Percentiles rank a stretch among this genome's conserved stretches.
phyloP scores from a whole-genome alignment of 1,140 invertebrate genomes.

The Lysiphlebus fabarum region DNA sequence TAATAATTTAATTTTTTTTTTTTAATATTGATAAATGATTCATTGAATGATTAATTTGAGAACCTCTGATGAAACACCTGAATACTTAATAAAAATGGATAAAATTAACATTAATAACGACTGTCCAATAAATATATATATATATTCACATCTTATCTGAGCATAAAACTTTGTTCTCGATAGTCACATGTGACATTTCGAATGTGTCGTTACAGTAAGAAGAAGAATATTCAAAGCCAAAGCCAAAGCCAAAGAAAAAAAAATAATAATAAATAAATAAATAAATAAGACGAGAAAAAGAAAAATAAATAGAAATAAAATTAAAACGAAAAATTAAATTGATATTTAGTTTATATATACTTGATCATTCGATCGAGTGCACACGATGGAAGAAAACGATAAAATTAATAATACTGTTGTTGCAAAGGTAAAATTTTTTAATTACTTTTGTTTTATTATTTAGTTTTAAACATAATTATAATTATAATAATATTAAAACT shows the following conservation, averaged over 20 bases:
- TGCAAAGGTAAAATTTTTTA: slow-evolving; percentile 36
- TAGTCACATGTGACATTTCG: slow-evolving; percentile 44
- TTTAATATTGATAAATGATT: too few species aligned
- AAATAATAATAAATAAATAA: slow-evolving; percentile 22
- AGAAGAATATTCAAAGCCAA: slow-evolving; percentile 22
- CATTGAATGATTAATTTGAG: slow-evolving; percentile 31
- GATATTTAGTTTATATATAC: too few species aligned
- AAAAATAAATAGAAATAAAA: background rate
- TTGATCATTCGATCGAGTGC: too few species aligned
- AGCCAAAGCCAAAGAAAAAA: slow-evolving; percentile 22
- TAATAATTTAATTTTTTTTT: too few species aligned
- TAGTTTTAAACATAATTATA: too few species aligned
- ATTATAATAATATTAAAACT: background rate
- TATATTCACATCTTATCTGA: slow-evolving; percentile 52
- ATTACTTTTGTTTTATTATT: too few species aligned
- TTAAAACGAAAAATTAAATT: too few species aligned
- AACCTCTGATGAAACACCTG: slow-evolving; percentile 53
- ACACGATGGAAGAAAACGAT: slow-evolving; percentile 31
- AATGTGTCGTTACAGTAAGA: slow-evolving; percentile 26
- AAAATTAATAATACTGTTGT: slow-evolving; percentile 33
- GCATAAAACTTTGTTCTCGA: slow-evolving; percentile 38
- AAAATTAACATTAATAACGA: slow-evolving; percentile 57
- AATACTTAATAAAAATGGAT: slow-evolving; percentile 58
- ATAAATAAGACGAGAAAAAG: background rate
- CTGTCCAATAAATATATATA: too few species aligned